These are phyloP conservation scores for Brienomyrus brachyistius DNA, from an alignment of 2,113 vertebrate species.

Conservation along the genomic window DNA sequence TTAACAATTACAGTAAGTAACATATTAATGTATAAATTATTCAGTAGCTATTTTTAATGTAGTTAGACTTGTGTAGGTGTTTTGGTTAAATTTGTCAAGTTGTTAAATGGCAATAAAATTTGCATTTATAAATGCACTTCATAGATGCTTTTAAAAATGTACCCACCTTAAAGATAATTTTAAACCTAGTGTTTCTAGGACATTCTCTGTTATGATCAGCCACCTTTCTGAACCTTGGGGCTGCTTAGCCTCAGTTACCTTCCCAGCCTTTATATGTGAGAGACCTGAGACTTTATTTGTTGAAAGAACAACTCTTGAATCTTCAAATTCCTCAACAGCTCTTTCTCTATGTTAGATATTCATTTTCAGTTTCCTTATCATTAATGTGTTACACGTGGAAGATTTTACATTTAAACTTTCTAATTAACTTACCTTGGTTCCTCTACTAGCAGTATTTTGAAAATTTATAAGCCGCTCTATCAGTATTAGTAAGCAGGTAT, in stretches of 20 bases:
- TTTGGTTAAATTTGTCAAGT: neutral
- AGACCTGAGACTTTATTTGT: neutral
- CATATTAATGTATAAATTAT: neutral
- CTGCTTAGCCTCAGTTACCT: neutral
- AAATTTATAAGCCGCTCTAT: slow-evolving; percentile 18
- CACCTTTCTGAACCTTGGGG: neutral
- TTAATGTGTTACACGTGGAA: slow-evolving; percentile 7
- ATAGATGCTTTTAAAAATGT: neutral
- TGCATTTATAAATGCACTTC: neutral
- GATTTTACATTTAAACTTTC: slow-evolving; percentile 6
- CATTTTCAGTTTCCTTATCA: neutral
- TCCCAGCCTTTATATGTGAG: neutral
- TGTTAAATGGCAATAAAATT: neutral
- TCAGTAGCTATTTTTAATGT: neutral
- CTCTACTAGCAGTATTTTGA: neutral
- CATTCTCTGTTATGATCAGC: neutral
- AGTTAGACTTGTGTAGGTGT: neutral
- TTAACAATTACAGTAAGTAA: neutral
- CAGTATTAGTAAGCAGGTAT: slow-evolving; percentile 29
- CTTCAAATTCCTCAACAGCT: neutral
- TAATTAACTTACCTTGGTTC: slow-evolving; percentile 5
- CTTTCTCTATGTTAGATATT: neutral
- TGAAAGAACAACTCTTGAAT: neutral
- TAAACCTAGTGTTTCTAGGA: neutral
- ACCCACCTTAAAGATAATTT: neutral